Evolutionary conservation across 2,113 vertebrate genomes (phyloP).

Genomic region (Burhinus bistriatus): DNA sequence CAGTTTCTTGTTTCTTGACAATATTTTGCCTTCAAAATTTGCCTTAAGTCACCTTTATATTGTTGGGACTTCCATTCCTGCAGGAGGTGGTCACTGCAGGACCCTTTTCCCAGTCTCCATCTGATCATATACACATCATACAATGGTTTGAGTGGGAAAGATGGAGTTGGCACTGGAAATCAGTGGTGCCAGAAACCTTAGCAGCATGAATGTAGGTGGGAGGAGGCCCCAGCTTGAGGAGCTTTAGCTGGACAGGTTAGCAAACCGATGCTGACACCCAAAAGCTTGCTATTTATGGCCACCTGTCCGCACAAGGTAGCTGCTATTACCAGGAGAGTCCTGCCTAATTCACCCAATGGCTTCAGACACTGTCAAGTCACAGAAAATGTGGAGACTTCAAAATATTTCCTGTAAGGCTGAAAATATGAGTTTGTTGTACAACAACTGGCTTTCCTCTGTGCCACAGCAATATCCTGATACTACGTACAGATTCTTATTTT

Average conservation of each 20-base stretch:
- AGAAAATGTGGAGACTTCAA: background rate
- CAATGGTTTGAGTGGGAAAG: background rate
- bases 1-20: background rate
- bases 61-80: background rate
- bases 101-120: background rate
- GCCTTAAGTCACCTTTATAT: background rate
- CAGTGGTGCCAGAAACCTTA: background rate
- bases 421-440: background rate
- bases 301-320: background rate
- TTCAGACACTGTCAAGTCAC: background rate
- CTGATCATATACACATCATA: background rate
- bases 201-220: background rate
- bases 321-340: background rate
- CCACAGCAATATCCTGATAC: background rate
- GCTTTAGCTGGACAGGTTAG: background rate
- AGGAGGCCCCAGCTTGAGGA: background rate
- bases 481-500: background rate
- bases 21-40: background rate
- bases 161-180: background rate
- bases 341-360: background rate
- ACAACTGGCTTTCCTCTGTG: background rate
- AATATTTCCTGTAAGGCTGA: background rate
- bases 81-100: background rate
- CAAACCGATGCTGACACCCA: background rate
- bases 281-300: background rate